Evolutionary conservation across 2,113 vertebrate species (phyloP).

Genomic region (Stegostoma tigrinum): DNA sequence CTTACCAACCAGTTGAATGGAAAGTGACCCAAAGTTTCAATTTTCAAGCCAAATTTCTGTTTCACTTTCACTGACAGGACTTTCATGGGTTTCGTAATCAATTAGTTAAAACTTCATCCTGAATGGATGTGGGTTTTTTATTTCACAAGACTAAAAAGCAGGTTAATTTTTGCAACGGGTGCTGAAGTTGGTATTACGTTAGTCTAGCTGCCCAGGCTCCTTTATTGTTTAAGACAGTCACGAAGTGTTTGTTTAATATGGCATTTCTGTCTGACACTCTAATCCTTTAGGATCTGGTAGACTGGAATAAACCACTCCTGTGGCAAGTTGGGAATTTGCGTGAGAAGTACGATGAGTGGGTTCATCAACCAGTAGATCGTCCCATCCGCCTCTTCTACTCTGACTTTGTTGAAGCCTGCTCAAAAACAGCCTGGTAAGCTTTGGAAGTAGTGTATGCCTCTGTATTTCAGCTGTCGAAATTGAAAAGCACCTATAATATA

Average conservation of each 20-base stretch:
- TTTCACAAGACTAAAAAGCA: neutral
- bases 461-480: neutral
- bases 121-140: neutral
- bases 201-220: neutral
- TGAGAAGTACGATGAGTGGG: slow-evolving; percentile 91
- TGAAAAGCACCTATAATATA: neutral
- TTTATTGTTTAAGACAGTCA: neutral
- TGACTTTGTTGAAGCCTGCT: slow-evolving; percentile 73
- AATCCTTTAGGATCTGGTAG: slow-evolving; percentile 76
- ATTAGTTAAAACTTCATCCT: neutral
- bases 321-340: slow-evolving; percentile 90
- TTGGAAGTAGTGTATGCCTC: neutral
- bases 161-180: neutral
- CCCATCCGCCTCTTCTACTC: slow-evolving; percentile 90
- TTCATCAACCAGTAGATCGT: slow-evolving; percentile 85
- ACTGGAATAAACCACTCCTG: slow-evolving; percentile 85
- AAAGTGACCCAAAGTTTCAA: neutral
- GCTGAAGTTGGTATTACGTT: neutral
- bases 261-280: neutral
- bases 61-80: neutral
- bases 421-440: slow-evolving; percentile 83
- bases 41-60: neutral
- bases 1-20: no score
- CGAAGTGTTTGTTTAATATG: neutral
- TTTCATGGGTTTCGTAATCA: neutral